Conservation (phyloP, 2,797 vertebrate genomes). For the Peromyscus aztecus region DNA sequence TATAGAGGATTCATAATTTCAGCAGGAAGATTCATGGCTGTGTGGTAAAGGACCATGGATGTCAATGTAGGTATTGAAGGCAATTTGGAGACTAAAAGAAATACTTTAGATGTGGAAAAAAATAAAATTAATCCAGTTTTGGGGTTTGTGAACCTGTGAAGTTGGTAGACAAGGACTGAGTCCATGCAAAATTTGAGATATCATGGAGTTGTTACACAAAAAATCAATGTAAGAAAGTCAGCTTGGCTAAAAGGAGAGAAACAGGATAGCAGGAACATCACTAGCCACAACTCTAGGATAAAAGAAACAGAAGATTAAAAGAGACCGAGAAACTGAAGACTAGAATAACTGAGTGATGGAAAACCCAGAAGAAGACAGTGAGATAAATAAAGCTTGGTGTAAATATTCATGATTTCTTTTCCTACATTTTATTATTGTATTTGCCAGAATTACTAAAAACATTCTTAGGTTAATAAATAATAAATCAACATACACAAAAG, state of each 20-base stretch:
- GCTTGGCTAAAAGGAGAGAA: background rate
- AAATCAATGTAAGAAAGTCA: background rate
- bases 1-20: background rate
- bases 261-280: background rate
- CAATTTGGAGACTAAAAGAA: background rate
- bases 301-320: background rate
- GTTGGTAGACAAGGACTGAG: background rate
- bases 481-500: background rate
- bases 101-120: background rate
- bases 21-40: background rate
- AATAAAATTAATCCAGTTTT: background rate
- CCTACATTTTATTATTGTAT: background rate
- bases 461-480: background rate
- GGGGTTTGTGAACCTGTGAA: too few relatives aligned
- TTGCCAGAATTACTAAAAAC: background rate
- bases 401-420: background rate
- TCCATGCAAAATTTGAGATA: background rate
- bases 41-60: background rate
- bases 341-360: background rate
- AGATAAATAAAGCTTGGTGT: background rate
- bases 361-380: background rate
- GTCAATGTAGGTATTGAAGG: background rate
- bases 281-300: background rate
- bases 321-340: background rate
- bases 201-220: background rate